These are phyloP conservation scores for Atrina japonica DNA, from an alignment of 2,888 invertebrate species.

Conservation along the genomic window DNA sequence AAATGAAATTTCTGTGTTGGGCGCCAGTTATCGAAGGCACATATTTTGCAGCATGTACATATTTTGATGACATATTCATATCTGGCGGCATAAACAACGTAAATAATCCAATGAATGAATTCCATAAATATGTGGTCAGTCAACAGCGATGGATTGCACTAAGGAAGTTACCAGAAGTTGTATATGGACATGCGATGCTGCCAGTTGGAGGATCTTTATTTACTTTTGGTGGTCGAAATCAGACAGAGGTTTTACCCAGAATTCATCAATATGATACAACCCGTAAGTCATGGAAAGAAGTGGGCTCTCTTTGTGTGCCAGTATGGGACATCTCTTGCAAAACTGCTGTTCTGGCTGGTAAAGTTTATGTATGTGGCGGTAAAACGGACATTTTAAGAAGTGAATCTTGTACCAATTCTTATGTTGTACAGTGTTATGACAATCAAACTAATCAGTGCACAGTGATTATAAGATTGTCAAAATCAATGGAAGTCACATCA, in stretches of 20 bases:
- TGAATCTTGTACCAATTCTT: not conserved
- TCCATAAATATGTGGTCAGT: not conserved
- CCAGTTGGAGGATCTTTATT: not conserved
- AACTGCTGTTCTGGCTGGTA: conserved; percentile 2
- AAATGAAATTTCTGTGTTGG: conserved; percentile 2
- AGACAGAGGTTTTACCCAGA: not conserved
- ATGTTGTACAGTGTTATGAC: not conserved
- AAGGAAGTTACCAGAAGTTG: not conserved
- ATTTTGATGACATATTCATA: not conserved
- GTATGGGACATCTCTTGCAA: conserved; percentile 6
- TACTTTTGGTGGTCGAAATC: not conserved
- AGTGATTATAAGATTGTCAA: not conserved
- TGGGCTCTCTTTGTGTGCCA: conserved; percentile 4
- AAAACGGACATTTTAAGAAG: not conserved
- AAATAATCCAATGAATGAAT: not conserved
- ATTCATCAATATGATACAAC: not conserved
- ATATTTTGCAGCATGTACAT: conserved; percentile 16
- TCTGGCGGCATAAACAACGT: conserved; percentile 2
- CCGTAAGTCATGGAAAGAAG: conserved; percentile 2
- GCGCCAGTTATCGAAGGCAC: conserved; percentile 1
- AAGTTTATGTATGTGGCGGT: conserved; percentile 8
- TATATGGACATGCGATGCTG: conserved; percentile 6
- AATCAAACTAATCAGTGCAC: conserved; percentile 8
- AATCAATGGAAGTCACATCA: not conserved
- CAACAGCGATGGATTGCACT: not conserved